A percentile compares a stretch with the other conserved stretches of the same genome.
Conservation (phyloP, 2,888 invertebrate species). For the Scaeva pyrastri region DNA sequence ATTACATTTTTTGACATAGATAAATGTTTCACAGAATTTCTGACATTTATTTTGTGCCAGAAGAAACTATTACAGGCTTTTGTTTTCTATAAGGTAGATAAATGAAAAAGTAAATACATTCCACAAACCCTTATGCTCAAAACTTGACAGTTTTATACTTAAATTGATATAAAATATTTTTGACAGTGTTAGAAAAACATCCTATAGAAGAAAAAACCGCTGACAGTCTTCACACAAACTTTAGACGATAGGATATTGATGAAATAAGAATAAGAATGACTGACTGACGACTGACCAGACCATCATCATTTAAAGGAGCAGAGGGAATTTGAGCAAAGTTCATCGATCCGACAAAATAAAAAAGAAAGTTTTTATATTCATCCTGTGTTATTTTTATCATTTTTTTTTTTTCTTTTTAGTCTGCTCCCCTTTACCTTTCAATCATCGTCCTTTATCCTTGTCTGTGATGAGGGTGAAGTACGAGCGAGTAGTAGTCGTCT, state of each 20-base stretch:
- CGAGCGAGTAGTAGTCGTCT: background rate
- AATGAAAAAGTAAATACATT: no score
- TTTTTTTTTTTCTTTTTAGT: slow-evolving; percentile 30
- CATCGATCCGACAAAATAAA: slow-evolving; percentile 60
- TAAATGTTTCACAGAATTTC: no score
- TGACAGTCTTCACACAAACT: slow-evolving; percentile 30
- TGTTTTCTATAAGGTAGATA: no score
- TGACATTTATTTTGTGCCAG: no score
- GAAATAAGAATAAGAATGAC: slow-evolving; percentile 50
- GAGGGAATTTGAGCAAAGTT: slow-evolving; percentile 45
- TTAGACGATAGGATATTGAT: slow-evolving; percentile 26
- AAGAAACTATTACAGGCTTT: no score
- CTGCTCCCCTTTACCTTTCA: slow-evolving; percentile 70
- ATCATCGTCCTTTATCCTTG: slow-evolving; percentile 63
- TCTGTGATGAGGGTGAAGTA: slow-evolving; percentile 30
- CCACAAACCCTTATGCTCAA: no score
- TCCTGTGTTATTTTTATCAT: background rate
- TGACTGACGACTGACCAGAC: slow-evolving; percentile 66
- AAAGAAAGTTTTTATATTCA: slow-evolving; percentile 53
- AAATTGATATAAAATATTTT: background rate
- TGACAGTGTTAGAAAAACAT: background rate
- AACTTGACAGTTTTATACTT: no score
- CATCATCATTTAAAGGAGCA: slow-evolving; percentile 47
- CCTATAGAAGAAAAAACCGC: slow-evolving; percentile 51
- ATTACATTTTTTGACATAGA: no score